Base-by-base conservation (phyloP, 2,888 invertebrate species). In the Parnassius glacialis region DNA sequence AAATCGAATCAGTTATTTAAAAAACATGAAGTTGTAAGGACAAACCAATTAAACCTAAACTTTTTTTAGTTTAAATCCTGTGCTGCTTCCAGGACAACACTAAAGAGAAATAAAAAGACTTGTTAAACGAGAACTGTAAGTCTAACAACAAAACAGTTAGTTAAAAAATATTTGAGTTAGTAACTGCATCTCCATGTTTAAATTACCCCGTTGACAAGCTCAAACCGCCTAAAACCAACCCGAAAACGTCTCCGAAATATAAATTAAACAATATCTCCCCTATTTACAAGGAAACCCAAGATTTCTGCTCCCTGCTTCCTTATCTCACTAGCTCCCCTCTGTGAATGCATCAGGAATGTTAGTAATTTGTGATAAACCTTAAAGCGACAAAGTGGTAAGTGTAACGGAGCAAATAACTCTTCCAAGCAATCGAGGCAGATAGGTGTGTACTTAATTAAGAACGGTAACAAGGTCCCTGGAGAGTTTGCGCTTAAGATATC, bases 361-460 rank as follows among this genome's bases (percentile, higher is more conserved):
- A 64, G 56, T 60, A 51, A 44, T 42, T 59, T 51, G 62, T 62
- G 64, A 65, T 68, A 72, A 69, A 68, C 58, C 65, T 74, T 67
- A 76, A 69, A 68, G 69, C 75, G 77, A 75, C 74, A 74, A 75
- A 74, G 76, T 76, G 70, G 69, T 67, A 74, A 73, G 68, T 68
- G 62, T 62, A 65, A 64, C 68, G 66, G 68, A 70, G 76, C 80
- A 85, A 86, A 84, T 78, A 84, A 77, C 70, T 78, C 45, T 45
- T 74, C 69, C 67, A 74, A 73, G 80, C 87, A 85, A 87, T 86
- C 87, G 83, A 80, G 77, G 73, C 73, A 82, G 84, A 84, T 85
- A 87, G 87, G 87, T 87, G 84, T 78, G 72, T 74, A 74, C 73
- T 78, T 87, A 87, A 88, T 90, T 88, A 87, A 78, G 74, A 78